Percentiles rank a stretch among this genome's conserved stretches.
Conservation (phyloP, 2,888 invertebrate species). For the Spilosoma lubricipeda region DNA sequence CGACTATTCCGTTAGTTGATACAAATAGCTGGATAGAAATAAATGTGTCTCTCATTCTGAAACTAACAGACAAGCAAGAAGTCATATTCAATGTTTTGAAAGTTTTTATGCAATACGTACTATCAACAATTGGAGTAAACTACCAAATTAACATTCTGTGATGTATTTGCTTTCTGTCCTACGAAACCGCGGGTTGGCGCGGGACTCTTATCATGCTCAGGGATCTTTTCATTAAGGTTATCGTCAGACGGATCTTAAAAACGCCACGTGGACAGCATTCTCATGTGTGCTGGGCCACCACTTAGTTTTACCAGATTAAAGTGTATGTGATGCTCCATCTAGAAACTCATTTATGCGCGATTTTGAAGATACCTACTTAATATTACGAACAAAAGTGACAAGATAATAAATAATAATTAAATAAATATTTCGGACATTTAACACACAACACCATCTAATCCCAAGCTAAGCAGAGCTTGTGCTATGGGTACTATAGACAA, state of each 20-base stretch:
- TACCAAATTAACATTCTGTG: constrained; percentile 16
- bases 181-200: constrained; percentile 9
- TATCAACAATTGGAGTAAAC: neutral
- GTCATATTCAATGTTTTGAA: neutral
- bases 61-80: neutral
- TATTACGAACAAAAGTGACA: neutral
- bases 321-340: constrained; percentile 10
- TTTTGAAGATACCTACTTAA: neutral
- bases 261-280: constrained; percentile 70
- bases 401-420: no score
- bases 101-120: neutral
- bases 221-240: constrained; percentile 85
- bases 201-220: constrained; percentile 59
- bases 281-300: constrained; percentile 40
- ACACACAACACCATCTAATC: no score
- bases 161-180: neutral
- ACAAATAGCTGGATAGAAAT: neutral
- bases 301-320: constrained; percentile 19
- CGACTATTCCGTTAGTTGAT: neutral
- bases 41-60: no score
- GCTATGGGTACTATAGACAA: no score
- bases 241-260: constrained; percentile 64
- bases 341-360: constrained; percentile 5
- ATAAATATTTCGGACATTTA: no score
- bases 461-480: no score